Base-by-base conservation (phyloP, 2,113 vertebrate species). In the Dendropsophus ebraccatus region DNA sequence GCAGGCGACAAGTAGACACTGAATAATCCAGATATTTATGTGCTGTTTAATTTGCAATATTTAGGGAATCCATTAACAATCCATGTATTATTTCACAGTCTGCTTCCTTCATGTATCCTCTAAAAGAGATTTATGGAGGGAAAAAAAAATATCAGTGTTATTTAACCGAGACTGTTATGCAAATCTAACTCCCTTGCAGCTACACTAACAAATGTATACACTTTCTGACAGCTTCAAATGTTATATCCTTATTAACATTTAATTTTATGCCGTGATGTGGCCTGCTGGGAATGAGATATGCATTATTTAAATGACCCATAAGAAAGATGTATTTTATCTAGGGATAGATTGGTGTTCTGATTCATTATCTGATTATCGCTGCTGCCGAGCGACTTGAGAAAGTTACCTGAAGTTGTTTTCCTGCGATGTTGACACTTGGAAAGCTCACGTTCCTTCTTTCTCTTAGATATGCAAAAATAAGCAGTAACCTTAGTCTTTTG, bases 161-260 rank as follows among this genome's bases (percentile, higher is more conserved):
- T 70, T 83, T 41, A 37, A 30, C n/a, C 69, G 62, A 9, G 78
- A 87, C 77, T 70, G 14, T 81, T 60, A 80, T 87, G 85, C 35
- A 88, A 58, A 74, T 88, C 77, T 81, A 54, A 47, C 90, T 91
- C 92, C 90, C 91, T 89, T 86, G 91, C 85, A 91, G 91, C 90
- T 88, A 90, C 88, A 87, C 89, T 90, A 85, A 92, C 90, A 89
- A 91, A 92, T 93, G 91, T 90, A 77, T 91, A 91, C 93, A 23
- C 5, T 89, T 91, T 91, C 87, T 92, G 93, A 93, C 90, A 92
- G 90, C 89, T 91, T 91, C 90, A 94, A 93, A 92, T 93, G 92
- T 93, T 92, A 90, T 90, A 90, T 93, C 92, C 93, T 92, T 92
- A 92, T 94, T 94, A 94, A 93, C 91, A 94, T 94, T 94, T 94